Percentiles rank a stretch among this genome's conserved stretches.
Conservation (phyloP, 2,797 vertebrate species). For the Microchirus variegatus region DNA sequence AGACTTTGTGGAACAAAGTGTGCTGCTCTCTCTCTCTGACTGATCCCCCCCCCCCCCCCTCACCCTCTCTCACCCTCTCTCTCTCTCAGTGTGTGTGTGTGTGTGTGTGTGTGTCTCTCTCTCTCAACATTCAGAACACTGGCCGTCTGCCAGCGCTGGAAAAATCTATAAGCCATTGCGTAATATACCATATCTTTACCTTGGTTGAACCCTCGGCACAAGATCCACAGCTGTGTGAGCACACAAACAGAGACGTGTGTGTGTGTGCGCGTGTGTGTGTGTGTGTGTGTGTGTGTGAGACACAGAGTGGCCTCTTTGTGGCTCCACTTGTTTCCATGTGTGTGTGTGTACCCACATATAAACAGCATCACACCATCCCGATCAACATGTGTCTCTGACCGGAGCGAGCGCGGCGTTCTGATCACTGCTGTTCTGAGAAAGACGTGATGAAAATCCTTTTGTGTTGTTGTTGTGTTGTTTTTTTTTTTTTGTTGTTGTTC, state of each 20-base stretch:
- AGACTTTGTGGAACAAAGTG: conserved; percentile 80
- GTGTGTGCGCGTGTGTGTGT: conserved; percentile 32
- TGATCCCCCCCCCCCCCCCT: conserved; percentile 40
- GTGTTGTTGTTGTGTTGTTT: no score
- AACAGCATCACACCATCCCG: conserved; percentile 70
- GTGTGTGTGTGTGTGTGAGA: conserved; percentile 19
- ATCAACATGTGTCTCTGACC: no score
- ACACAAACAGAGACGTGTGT: conserved; percentile 56
- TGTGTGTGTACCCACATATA: conserved; percentile 51
- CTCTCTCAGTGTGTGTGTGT: conserved; percentile 1
- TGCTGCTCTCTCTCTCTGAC: conserved; percentile 71
- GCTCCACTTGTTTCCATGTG: conserved; percentile 49
- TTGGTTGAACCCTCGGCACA: conserved; percentile 77
- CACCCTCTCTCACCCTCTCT: conserved; percentile 16
- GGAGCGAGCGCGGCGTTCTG: no score
- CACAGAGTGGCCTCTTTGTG: conserved; percentile 64
- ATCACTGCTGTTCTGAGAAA: no score
- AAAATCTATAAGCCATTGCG: conserved; percentile 83
- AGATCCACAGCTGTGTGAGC: conserved; percentile 73
- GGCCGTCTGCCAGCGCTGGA: conserved; percentile 76
- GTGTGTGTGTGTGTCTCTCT: conserved; percentile 14
- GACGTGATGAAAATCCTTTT: no score
- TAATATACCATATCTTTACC: conserved; percentile 85
- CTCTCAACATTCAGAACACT: conserved; percentile 57
- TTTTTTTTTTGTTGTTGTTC: no score